Conservation (phyloP, 2,888 invertebrate genomes). For the Masnerella sp. region DNA sequence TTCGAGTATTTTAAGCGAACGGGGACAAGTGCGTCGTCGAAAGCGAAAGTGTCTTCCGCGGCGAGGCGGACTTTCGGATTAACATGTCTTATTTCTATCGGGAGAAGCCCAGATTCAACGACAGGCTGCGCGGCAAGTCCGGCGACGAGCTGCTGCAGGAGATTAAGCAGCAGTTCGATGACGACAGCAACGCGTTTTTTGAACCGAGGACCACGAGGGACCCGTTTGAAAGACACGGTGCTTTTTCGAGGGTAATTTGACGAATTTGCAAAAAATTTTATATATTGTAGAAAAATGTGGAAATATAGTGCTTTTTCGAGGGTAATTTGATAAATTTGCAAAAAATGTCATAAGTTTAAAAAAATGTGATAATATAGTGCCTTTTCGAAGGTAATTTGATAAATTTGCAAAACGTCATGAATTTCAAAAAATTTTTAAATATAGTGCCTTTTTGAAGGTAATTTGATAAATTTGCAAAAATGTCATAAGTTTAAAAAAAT, state of each 20-base stretch:
- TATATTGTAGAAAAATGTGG: too few relatives aligned
- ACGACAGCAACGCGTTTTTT: constrained; percentile 70
- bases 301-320: too few relatives aligned
- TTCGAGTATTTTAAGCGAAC: background rate
- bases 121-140: constrained; percentile 71
- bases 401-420: too few relatives aligned
- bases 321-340: too few relatives aligned
- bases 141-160: constrained; percentile 73
- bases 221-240: constrained; percentile 70
- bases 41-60: constrained; percentile 17
- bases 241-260: constrained; percentile 71
- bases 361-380: too few relatives aligned
- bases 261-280: too few relatives aligned
- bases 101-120: constrained; percentile 72
- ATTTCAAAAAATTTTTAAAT: too few relatives aligned
- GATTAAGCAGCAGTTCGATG: constrained; percentile 73
- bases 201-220: constrained; percentile 67
- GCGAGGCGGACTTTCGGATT: background rate
- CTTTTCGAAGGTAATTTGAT: too few relatives aligned
- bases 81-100: constrained; percentile 74
- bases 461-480: too few relatives aligned
- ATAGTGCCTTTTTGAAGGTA: too few relatives aligned
- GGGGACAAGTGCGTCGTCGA: constrained; percentile 2
- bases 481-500: too few relatives aligned
- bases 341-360: too few relatives aligned